Conservation (phyloP, 2,797 vertebrate species). For the Bothrops alternatus region DNA sequence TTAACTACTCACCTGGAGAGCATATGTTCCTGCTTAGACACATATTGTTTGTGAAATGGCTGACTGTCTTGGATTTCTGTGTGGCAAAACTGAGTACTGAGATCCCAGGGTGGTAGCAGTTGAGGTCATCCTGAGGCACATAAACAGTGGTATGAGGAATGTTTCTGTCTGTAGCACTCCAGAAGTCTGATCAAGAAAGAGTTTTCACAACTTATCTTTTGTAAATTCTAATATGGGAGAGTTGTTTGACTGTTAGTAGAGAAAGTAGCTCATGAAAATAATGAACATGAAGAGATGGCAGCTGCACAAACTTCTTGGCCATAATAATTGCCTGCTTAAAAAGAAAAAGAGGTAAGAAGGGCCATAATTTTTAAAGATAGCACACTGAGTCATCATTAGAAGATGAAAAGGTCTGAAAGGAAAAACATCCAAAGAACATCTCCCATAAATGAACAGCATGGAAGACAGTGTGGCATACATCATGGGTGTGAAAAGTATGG, state of each 20-base stretch:
- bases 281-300: slow-evolving; percentile 17
- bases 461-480: not conserved
- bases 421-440: not conserved
- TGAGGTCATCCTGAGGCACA: slow-evolving; percentile 54
- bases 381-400: not conserved
- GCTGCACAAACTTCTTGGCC: not conserved
- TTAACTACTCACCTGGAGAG: slow-evolving; percentile 48
- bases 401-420: slow-evolving; percentile 1
- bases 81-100: slow-evolving; percentile 52
- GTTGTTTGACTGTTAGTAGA: slow-evolving; percentile 38
- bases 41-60: slow-evolving; percentile 67
- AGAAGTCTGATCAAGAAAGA: slow-evolving; percentile 32
- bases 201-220: not conserved
- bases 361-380: not conserved
- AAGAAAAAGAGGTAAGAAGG: not conserved
- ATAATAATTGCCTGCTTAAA: slow-evolving; percentile 10
- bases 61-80: slow-evolving; percentile 66
- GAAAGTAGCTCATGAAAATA: slow-evolving; percentile 42
- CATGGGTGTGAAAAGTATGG: not conserved
- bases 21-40: slow-evolving; percentile 67
- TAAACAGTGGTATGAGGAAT: slow-evolving; percentile 64
- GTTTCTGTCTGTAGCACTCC: slow-evolving; percentile 57
- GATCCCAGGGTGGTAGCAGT: slow-evolving; percentile 55
- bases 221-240: slow-evolving; percentile 7
- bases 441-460: not conserved